These are phyloP conservation scores for Sinohyriopsis cumingii DNA, from an alignment of 2,888 invertebrate genomes.

Conservation along the genomic window DNA sequence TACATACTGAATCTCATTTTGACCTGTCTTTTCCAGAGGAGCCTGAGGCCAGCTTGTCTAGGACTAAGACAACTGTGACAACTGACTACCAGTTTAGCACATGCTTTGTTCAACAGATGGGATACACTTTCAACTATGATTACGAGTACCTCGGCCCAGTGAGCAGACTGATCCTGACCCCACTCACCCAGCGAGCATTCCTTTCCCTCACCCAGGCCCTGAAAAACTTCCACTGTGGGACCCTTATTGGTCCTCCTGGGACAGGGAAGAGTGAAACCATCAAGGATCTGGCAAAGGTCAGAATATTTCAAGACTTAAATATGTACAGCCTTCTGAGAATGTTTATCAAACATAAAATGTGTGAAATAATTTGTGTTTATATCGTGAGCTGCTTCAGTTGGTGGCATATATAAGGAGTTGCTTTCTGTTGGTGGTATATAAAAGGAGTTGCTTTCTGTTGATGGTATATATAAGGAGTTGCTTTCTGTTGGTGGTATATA, in stretches of 20 bases:
- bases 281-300: conserved; percentile 64
- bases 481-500: too few species aligned
- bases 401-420: not conserved
- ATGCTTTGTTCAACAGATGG: conserved; percentile 66
- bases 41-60: conserved; percentile 33
- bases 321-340: not conserved
- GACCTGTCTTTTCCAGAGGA: conserved; percentile 38
- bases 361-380: not conserved
- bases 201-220: conserved; percentile 65
- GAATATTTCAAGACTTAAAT: not conserved
- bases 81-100: conserved; percentile 66
- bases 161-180: conserved; percentile 61
- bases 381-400: not conserved
- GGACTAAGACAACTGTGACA: conserved; percentile 63
- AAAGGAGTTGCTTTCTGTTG: too few species aligned
- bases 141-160: conserved; percentile 67
- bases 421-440: too few species aligned
- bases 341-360: not conserved
- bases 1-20: too few species aligned
- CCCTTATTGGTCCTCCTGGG: conserved; percentile 64
- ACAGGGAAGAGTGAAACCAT: conserved; percentile 69
- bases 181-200: conserved; percentile 67
- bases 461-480: too few species aligned
- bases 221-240: conserved; percentile 66
- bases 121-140: conserved; percentile 63